These are phyloP conservation scores for Ornithorhynchus anatinus DNA, from an alignment of 2,113 vertebrate species.

Conservation along the genomic window DNA sequence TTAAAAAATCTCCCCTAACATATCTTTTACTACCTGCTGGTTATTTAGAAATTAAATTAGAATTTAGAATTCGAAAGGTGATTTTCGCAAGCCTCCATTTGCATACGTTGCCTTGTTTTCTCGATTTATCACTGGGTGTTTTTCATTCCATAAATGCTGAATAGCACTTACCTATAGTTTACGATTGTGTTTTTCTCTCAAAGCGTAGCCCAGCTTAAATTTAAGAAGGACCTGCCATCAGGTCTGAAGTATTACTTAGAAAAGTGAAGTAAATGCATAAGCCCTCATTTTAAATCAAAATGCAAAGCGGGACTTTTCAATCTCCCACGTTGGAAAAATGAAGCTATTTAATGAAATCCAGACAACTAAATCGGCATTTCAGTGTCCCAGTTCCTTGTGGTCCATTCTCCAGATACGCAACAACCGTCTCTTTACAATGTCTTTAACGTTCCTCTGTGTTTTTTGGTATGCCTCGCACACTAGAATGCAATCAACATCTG, in stretches of 20 bases:
- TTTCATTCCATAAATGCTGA: slow-evolving; percentile 17
- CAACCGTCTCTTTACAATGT: slow-evolving; percentile 13
- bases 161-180: background rate
- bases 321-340: slow-evolving; percentile 32
- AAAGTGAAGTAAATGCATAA: slow-evolving; percentile 52
- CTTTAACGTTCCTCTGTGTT: slow-evolving; percentile 51
- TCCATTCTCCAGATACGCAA: slow-evolving; percentile 33
- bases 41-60: background rate
- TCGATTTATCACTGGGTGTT: background rate
- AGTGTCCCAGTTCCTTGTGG: slow-evolving; percentile 36
- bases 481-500: slow-evolving; percentile 81
- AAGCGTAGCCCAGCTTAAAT: slow-evolving; percentile 27
- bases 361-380: slow-evolving; percentile 48
- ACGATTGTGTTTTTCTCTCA: background rate
- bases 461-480: slow-evolving; percentile 68
- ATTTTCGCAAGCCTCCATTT: too few species aligned
- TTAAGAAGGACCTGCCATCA: slow-evolving; percentile 8
- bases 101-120: too few species aligned
- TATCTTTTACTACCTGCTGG: too few species aligned
- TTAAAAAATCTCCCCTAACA: too few species aligned
- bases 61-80: accelerated
- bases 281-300: slow-evolving; percentile 12
- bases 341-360: slow-evolving; percentile 19
- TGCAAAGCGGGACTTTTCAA: slow-evolving; percentile 21
- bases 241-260: slow-evolving; percentile 55